Base-by-base conservation (phyloP, 2,888 invertebrate genomes). In the Phorcus lineatus region DNA sequence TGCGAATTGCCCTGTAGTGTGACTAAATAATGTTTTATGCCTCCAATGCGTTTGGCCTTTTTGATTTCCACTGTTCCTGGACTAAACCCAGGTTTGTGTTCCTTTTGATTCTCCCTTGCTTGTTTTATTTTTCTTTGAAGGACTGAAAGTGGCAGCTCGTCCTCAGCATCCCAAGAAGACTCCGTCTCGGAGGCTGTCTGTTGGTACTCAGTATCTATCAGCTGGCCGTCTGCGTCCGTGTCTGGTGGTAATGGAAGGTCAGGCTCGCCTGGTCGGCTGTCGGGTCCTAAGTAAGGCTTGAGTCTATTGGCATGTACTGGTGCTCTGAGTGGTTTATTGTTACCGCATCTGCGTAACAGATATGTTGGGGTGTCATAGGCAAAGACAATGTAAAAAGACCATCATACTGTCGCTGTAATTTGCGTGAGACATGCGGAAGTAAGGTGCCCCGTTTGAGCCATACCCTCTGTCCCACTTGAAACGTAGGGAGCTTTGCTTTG, bases 351-450 rank as follows among this genome's bases (percentile, higher is more conserved):
- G 19, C 66, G 24, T 0, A 77, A 17, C 17, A 66, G 24, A 28
- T 31, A 80, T 13, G 36, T 76, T 22, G 36, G 24, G 1, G 77
- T 80, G 9, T 36, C 31, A 7, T 67, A 31, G 6, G 17, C 19
- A 6, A 40, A 55, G 9, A 66, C 36, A 17, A 80, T 80, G 28
- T 77, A 77, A n/a, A 67, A 77, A 1, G 80, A 0, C 80, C 80
- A 2, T 40, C 62, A 52, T 53, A 80, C 16, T 36, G 54, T 2
- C 36, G 47, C n/a, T 66, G 67, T 2, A 80, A 36, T 66, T 80
- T 80, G 0, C 28, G 52, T 22, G 62, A 24, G 13, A 78, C n/a
- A 13, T 62, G 57, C 3, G 31, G 7, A 36, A 28, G 2, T 0
- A 67, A 28, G 4, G 77, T 80, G 16, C 31, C 40, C 6, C 22